Conservation (phyloP, 1,140 invertebrate genomes). For the Calycopis cecrops region DNA sequence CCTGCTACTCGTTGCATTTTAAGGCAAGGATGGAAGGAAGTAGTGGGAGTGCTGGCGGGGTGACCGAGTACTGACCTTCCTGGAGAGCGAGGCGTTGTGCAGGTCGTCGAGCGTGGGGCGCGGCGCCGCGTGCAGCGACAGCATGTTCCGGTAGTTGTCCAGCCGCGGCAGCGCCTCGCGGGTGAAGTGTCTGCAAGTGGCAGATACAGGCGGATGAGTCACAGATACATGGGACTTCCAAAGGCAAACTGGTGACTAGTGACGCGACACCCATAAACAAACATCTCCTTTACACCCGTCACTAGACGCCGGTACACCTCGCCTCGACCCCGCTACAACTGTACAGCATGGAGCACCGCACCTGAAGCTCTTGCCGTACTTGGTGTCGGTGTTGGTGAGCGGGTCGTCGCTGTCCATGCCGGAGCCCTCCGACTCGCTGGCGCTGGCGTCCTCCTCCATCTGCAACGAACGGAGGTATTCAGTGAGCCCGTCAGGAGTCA, state of each 20-base stretch:
- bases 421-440: constrained; percentile 71
- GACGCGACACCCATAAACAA: too few species aligned
- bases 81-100: constrained; percentile 88
- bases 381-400: constrained; percentile 79
- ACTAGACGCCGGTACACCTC: too few species aligned
- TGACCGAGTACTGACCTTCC: constrained; percentile 77
- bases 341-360: constrained; percentile 32
- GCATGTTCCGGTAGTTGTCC: constrained; percentile 95
- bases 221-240: too few species aligned
- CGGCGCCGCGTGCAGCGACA: constrained; percentile 92
- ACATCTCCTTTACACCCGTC: neutral
- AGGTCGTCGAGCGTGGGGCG: constrained; percentile 94
- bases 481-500: too few species aligned
- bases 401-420: constrained; percentile 77
- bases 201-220: neutral
- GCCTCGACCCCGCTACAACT: neutral
- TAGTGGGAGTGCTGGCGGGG: too few species aligned
- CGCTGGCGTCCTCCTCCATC: constrained; percentile 62
- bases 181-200: constrained; percentile 85
- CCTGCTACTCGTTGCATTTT: too few species aligned
- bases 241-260: too few species aligned
- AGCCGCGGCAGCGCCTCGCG: constrained; percentile 92
- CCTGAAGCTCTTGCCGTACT: constrained; percentile 87
- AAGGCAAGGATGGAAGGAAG: too few species aligned
- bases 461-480: constrained; percentile 22